Base-by-base conservation (phyloP, 2,113 vertebrate genomes). In the Neopipo cinnamomea region DNA sequence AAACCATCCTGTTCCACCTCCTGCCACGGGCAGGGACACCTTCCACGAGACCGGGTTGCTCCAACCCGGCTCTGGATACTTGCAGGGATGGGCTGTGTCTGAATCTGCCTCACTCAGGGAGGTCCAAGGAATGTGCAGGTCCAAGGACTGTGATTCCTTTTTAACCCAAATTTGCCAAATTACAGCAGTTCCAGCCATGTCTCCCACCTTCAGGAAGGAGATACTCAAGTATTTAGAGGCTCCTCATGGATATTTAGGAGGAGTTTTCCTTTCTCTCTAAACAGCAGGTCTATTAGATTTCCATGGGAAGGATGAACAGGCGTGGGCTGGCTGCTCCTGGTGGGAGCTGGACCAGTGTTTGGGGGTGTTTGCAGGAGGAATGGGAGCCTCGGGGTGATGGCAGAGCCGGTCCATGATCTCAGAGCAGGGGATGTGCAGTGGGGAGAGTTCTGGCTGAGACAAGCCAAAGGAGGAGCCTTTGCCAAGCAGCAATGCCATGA, bases 61-160 rank as follows among this genome's bases (percentile, higher is more conserved):
- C 65, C 41, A 31, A 11, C 62, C 20, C 11, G 20, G 62, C 39
- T 33, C 19, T n/a, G 65, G 44, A 9, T 44, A 27, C 44, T 67
- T 5, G 31, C 65, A 67, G 65, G 65, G 31, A 25, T 25, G 44
- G 37, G 62, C 68, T 27, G 17, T 37, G n/a, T 13, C 37, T 28
- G 53, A 58, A 14, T 44, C 27, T 2, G 2, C 35, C 58, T 81
- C 0, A 0, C 58, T 66, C 6, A 0, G 52, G 59, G 14, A n/a
- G 42, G 7, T n/a, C 65, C 42, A n/a, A 33, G 42, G 42, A 25
- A 8, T 21, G 58, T 58, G 33, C 19, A 31, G 62, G 9, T 44
- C 62, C 21, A 23, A 31, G 63, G 41, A 12, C 10, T 70, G 61
- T 5, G 20, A 12, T 17, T 31, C 27, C 49, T 47, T 62, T 53